Percentiles rank a stretch among this genome's conserved stretches.
These are phyloP conservation scores for Epinephelus lanceolatus DNA, from an alignment of 2,113 vertebrate genomes.

Conservation along the genomic window DNA sequence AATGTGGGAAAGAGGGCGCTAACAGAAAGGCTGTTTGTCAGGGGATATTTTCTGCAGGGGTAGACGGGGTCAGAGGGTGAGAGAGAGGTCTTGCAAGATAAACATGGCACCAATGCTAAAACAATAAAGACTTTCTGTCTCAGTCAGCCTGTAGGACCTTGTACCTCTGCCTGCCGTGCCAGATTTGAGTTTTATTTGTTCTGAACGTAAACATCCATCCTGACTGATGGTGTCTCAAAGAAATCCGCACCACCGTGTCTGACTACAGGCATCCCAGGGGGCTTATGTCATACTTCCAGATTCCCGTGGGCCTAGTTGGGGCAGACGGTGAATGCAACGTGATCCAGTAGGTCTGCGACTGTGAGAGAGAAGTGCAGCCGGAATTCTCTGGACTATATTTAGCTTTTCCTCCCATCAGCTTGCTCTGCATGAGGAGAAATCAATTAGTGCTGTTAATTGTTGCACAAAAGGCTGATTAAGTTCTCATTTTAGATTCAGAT, in stretches of 20 bases:
- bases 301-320: constrained; percentile 55
- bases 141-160: constrained; percentile 26
- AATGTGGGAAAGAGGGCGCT: constrained; percentile 79
- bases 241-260: constrained; percentile 37
- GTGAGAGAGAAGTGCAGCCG: constrained; percentile 38
- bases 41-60: constrained; percentile 48
- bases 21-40: constrained; percentile 69
- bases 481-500: constrained; percentile 16
- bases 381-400: constrained; percentile 66
- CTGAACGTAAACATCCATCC: constrained; percentile 56
- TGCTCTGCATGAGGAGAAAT: constrained; percentile 47
- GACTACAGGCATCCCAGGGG: constrained; percentile 38
- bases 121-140: constrained; percentile 69
- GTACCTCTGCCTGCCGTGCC: constrained; percentile 21
- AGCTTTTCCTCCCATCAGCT: constrained; percentile 46
- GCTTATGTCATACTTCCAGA: constrained; percentile 60
- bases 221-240: constrained; percentile 37
- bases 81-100: constrained; percentile 74
- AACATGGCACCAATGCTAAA: constrained; percentile 70
- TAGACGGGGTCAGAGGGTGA: constrained; percentile 62
- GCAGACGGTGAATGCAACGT: constrained; percentile 44
- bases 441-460: constrained; percentile 52
- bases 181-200: constrained; percentile 53
- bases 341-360: constrained; percentile 38
- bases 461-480: constrained; percentile 24